Evolutionary conservation across 37 sponge, comb jelly and placozoan genomes (phyloP).

Genomic region (Beroe ovata): DNA sequence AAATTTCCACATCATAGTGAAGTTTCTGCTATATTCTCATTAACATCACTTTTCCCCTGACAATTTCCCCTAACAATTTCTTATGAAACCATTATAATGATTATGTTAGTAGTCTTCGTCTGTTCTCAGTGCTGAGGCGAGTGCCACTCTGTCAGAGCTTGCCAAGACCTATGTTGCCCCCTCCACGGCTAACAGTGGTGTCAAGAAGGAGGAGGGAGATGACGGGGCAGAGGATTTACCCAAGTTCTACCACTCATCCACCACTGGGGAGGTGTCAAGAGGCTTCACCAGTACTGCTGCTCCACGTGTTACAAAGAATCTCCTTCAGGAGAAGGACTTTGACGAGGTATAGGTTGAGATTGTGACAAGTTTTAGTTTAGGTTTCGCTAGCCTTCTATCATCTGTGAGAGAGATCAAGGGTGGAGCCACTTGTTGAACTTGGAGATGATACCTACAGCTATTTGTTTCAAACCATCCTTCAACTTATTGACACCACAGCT

Average conservation of each 20-base stretch:
- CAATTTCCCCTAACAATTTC: too few species aligned
- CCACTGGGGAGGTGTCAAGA: constrained; percentile 46
- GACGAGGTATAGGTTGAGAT: constrained; percentile 17
- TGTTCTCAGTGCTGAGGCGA: constrained; percentile 22
- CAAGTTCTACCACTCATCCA: constrained; percentile 20
- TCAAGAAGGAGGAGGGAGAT: background rate
- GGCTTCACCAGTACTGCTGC: constrained; percentile 48
- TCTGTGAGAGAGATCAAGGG: too few species aligned
- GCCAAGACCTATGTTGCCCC: constrained; percentile 34
- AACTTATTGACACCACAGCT: too few species aligned
- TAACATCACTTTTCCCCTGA: too few species aligned
- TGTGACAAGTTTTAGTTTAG: background rate
- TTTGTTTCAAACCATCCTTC: background rate
- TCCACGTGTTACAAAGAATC: constrained; percentile 6
- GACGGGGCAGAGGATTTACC: constrained; percentile 7
- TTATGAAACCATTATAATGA: too few species aligned
- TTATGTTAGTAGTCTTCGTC: too few species aligned
- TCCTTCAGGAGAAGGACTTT: background rate
- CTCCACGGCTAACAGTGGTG: background rate
- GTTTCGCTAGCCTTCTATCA: background rate
- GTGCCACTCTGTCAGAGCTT: constrained; percentile 22
- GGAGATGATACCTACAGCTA: background rate
- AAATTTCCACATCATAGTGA: too few species aligned
- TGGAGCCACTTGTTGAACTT: too few species aligned
- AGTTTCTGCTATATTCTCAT: too few species aligned